phyloP scores from a whole-genome alignment of 2,797 vertebrate genomes.

The Malurus splendens region DNA sequence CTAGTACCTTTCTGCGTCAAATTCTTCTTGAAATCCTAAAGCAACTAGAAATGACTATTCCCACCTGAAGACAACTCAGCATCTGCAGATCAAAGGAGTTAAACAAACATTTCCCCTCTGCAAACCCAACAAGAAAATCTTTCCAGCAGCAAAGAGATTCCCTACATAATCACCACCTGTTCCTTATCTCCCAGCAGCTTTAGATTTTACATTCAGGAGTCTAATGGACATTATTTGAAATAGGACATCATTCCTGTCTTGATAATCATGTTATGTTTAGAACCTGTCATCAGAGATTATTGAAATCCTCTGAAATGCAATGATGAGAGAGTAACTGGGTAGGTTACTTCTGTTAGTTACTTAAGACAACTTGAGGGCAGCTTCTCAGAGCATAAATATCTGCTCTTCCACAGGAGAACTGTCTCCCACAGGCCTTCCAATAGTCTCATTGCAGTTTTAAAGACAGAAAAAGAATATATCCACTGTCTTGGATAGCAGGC shows the following conservation, averaged over 20 bases:
- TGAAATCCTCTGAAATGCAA: neutral
- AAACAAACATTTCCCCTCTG: neutral
- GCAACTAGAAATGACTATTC: neutral
- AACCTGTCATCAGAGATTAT: neutral
- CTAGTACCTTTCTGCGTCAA: neutral
- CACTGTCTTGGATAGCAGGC: neutral
- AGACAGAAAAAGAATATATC: neutral
- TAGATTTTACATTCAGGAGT: neutral
- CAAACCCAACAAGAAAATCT: neutral
- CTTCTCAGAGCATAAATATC: neutral
- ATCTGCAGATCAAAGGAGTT: conserved; percentile 1
- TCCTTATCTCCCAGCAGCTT: neutral
- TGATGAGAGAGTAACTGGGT: neutral
- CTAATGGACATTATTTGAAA: neutral
- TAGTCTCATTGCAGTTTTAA: neutral
- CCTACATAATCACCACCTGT: neutral
- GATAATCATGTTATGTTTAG: neutral
- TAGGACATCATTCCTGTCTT: neutral
- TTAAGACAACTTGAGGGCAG: neutral
- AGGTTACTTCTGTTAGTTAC: neutral
- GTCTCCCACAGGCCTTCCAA: neutral
- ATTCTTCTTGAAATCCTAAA: conserved; percentile 19
- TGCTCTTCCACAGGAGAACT: neutral
- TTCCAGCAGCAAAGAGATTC: neutral
- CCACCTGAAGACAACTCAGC: neutral